Base-by-base conservation (phyloP, 2,113 vertebrate genomes). In the Sphaerodactylus townsendi region DNA sequence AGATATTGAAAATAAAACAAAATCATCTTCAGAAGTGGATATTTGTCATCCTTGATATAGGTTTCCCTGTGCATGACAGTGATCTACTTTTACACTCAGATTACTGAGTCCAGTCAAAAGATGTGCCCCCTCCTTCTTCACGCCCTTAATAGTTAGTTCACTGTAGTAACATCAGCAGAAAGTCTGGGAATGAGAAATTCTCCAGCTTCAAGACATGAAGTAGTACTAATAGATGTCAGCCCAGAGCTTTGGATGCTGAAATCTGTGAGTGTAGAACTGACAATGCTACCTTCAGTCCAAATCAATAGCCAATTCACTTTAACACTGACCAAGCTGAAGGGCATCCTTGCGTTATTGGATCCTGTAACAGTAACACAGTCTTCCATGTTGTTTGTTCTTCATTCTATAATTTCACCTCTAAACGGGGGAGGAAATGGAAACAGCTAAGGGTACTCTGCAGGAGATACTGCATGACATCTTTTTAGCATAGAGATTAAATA, bases 401-500 rank as follows among this genome's bases (percentile, higher is more conserved):
- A 83, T 17, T 65, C 30, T 4, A 87, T 85, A 82, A 71, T 86
- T 86, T 86, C 72, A 0, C 30, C 17, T 39, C 9, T 59, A 46
- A 14, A 37, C 46, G 39, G 79, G 80, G 50, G 80, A 81, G n/a
- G 48, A 89, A 89, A 87, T 30, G 9, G 13, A 85, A 85, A 77
- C 3, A 72, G 25, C 14, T 79, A 89, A 72, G 28, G 28, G 5
- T 11, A 23, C 62, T 84, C 88, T 87, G 64, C 39, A 81, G 72
- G 10, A 3, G 21, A 39, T 53, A 81, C 30, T 5, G 2, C 7
- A 28, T 79, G 11, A 73, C n/a, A 64, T 84, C 74, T 83, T 90
- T 79, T 69, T 80, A 81, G 9, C 0, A 82, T 19, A 73, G 5
- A 79, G 75, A 76, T 86, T 64, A 86, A 87, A 92, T 76, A 2